A percentile compares a stretch with the other conserved stretches of the same genome.
These are phyloP conservation scores for Pteropus alecto DNA, from an alignment of 2,113 vertebrate species.

Conservation along the genomic window DNA sequence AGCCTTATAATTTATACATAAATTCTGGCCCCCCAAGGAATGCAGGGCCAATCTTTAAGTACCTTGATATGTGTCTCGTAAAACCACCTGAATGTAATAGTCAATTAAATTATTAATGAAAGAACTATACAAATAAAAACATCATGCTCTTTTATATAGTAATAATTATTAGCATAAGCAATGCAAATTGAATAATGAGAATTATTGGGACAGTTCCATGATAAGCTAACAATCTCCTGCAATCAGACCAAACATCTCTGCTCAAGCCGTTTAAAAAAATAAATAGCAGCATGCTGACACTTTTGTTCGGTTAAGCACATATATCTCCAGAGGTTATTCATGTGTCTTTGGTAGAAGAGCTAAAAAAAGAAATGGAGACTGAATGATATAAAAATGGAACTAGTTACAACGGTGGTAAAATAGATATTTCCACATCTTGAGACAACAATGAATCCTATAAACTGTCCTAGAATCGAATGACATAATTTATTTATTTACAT, in stretches of 20 bases:
- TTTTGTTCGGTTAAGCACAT: conserved; percentile 42
- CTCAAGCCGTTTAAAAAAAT: conserved; percentile 64
- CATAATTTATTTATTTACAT: neutral
- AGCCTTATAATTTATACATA: neutral
- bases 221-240: conserved; percentile 71
- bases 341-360: neutral
- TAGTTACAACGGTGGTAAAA: neutral
- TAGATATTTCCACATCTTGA: neutral
- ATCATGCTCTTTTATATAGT: conserved; percentile 48
- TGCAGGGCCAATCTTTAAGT: neutral
- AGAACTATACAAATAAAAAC: conserved; percentile 68
- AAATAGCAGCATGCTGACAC: conserved; percentile 61
- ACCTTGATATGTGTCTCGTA: neutral
- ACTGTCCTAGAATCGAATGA: neutral
- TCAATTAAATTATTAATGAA: conserved; percentile 75
- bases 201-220: conserved; percentile 60
- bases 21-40: neutral
- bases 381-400: neutral
- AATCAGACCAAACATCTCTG: conserved; percentile 64
- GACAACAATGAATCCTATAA: neutral
- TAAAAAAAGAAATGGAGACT: neutral
- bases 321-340: neutral
- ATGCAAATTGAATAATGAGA: conserved; percentile 74
- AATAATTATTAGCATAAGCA: conserved; percentile 65
- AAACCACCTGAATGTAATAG: conserved; percentile 6